A percentile compares a stretch with the other conserved stretches of the same genome.
These are phyloP conservation scores for Myotis daubentonii DNA, from an alignment of 2,797 vertebrate genomes.

Conservation along the genomic window DNA sequence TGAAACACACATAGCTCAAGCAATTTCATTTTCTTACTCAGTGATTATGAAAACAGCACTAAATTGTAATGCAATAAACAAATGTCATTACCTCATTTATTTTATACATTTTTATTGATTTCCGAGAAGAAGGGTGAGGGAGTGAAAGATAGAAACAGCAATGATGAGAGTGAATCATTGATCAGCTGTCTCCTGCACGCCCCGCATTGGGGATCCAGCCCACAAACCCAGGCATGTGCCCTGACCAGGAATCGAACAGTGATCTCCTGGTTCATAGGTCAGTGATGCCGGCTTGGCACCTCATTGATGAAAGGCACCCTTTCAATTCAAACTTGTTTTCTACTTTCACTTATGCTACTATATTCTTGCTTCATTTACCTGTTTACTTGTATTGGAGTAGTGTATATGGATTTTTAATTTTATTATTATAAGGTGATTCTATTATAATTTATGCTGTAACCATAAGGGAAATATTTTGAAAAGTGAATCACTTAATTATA, in stretches of 20 bases:
- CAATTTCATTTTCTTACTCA: background rate
- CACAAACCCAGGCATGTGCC: too few relatives aligned
- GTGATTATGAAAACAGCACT: background rate
- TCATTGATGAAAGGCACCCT: background rate
- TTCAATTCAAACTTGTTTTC: background rate
- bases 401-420: background rate
- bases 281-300: too few relatives aligned
- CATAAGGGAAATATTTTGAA: constrained; percentile 45
- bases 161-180: too few relatives aligned
- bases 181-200: too few relatives aligned
- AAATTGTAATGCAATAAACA: background rate
- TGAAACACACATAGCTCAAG: background rate
- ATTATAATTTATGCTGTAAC: background rate
- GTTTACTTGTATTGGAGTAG: background rate
- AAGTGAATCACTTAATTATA: constrained; percentile 39
- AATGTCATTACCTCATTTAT: background rate
- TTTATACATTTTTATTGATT: too few relatives aligned
- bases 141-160: too few relatives aligned
- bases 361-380: background rate
- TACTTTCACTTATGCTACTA: background rate
- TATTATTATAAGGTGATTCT: background rate
- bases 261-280: too few relatives aligned
- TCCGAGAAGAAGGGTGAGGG: too few relatives aligned
- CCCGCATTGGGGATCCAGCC: too few relatives aligned
- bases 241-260: too few relatives aligned